phyloP scores from a whole-genome alignment of 2,113 vertebrate species.

The Poeciliopsis retropinna region DNA sequence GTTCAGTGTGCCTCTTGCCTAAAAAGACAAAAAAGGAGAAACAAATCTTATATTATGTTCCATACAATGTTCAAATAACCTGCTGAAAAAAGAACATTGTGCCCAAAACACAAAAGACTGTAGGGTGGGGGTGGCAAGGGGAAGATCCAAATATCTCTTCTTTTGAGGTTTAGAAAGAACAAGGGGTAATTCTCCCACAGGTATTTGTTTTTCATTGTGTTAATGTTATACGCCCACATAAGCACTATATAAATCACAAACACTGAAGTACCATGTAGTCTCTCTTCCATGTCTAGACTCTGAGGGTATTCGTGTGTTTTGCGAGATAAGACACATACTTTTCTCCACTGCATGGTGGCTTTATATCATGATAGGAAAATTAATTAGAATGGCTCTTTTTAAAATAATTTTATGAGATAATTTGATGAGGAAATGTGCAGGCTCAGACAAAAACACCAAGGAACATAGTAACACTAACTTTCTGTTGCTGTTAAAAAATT shows the following conservation, averaged over 20 bases:
- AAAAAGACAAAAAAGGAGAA: slow-evolving; percentile 10
- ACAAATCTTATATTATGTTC: not conserved
- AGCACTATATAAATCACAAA: not conserved
- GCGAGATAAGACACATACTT: not conserved
- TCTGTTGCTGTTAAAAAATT: not conserved
- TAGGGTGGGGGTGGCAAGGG: not conserved
- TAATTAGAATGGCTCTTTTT: not conserved
- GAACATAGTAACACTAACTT: not conserved
- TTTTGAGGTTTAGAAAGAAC: not conserved
- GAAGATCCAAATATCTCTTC: slow-evolving; percentile 10
- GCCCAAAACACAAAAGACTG: slow-evolving; percentile 18
- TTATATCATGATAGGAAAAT: not conserved
- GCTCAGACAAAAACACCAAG: not conserved
- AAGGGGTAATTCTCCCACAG: slow-evolving; percentile 48
- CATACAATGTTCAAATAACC: slow-evolving; percentile 27
- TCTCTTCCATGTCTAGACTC: slow-evolving; percentile 12
- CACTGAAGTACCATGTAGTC: not conserved
- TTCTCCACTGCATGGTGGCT: not conserved
- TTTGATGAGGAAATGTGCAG: not conserved
- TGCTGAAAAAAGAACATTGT: slow-evolving; percentile 35
- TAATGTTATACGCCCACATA: slow-evolving; percentile 23
- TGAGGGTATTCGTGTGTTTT: not conserved
- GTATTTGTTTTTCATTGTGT: slow-evolving; percentile 29
- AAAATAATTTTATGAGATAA: not conserved
- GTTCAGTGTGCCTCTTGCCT: slow-evolving; percentile 67